Base-by-base conservation (phyloP, 2,888 invertebrate species). In the Leucoptera coffeella region DNA sequence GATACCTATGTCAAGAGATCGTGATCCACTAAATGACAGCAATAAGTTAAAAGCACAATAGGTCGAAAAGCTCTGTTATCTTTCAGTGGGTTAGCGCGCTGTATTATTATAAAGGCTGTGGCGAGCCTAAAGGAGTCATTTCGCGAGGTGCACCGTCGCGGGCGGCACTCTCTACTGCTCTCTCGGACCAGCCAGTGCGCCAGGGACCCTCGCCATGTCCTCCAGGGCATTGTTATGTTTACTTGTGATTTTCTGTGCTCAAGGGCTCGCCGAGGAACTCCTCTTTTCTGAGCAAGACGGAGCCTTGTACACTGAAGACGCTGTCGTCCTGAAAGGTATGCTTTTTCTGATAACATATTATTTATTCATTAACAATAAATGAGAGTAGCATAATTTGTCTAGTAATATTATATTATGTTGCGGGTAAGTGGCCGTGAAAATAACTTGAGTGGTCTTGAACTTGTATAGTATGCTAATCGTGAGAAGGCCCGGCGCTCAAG, bases 21-120 rank as follows among this genome's bases (percentile, higher is more conserved):
- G 39, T 39, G 38, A 41, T 42, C 43, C 37, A 39, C 41, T 40
- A 42, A 54, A 54, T 47, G 48, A 37, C 44, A 45, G 50, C 52
- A 47, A 55, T 56, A 51, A 48, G 50, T 55, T 50, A 52, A 51
- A 50, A 49, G 33, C 42, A 60, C 54, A 65, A 61, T 64, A 61
- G 51, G 43, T 58, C 47, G 55, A 65, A 65, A 65, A 60, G 59
- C 58, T 60, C 53, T 59, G 55, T 57, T 64, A 60, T 64, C 56
- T 62, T 58, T 55, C 60, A 45, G 55, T 59, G 53, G 57, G 58
- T 45, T 50, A 42, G 44, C 51, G 52, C 54, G n/a, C n/a, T 49
- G 58, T 54, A 50, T 55, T 65, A 64, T 65, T 65, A 65, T 62
- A 69, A 69, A 67, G 67, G 53, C 56, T 47, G 43, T 49, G 40